These are phyloP conservation scores for Acromyrmex heyeri DNA, from an alignment of 1,140 invertebrate genomes.

Conservation along the genomic window DNA sequence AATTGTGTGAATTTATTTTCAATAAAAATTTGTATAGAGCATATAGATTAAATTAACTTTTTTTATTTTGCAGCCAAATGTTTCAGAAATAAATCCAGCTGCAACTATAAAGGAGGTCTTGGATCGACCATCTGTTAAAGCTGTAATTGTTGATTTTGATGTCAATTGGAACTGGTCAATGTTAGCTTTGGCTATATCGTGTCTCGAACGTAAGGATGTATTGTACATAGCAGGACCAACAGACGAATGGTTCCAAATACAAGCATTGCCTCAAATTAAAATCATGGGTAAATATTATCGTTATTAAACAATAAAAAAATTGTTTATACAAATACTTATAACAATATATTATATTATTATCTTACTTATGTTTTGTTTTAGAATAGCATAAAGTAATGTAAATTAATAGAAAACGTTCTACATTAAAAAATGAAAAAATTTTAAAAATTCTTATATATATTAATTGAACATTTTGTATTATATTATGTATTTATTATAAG, in stretches of 20 bases:
- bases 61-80: slow-evolving; percentile 67
- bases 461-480: too few species aligned
- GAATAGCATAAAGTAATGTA: too few species aligned
- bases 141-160: slow-evolving; percentile 80
- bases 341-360: background rate
- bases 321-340: background rate
- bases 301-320: background rate
- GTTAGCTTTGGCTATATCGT: slow-evolving; percentile 68
- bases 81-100: slow-evolving; percentile 25
- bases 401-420: too few species aligned
- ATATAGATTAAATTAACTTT: slow-evolving; percentile 4
- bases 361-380: too few species aligned
- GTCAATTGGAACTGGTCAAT: slow-evolving; percentile 75
- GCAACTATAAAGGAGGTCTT: slow-evolving; percentile 42
- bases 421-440: too few species aligned
- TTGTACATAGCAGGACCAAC: slow-evolving; percentile 72
- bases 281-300: slow-evolving; percentile 77
- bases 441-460: too few species aligned
- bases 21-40: slow-evolving; percentile 16
- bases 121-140: slow-evolving; percentile 72
- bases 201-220: slow-evolving; percentile 70
- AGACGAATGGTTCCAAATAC: slow-evolving; percentile 78
- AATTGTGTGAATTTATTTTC: background rate
- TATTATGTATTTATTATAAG: too few species aligned
- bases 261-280: slow-evolving; percentile 81